These are phyloP conservation scores for Rhabdomys pumilio DNA, from an alignment of 2,797 vertebrate genomes.

Conservation along the genomic window DNA sequence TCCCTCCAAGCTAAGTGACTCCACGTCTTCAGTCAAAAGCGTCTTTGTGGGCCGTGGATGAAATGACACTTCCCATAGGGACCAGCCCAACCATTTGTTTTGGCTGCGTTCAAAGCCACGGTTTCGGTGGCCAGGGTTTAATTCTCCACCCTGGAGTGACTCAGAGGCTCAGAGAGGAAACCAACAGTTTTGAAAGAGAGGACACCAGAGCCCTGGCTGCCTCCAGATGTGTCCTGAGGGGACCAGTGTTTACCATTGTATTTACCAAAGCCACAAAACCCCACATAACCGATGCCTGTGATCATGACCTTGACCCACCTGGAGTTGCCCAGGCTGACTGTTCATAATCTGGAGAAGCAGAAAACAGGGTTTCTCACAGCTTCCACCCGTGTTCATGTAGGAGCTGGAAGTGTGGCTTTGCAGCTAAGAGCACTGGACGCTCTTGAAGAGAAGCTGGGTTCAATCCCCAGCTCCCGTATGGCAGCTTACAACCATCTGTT, in stretches of 20 bases:
- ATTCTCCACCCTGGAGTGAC: constrained; percentile 54
- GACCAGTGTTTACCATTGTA: rapidly evolving
- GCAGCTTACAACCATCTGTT: neutral
- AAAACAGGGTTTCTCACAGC: constrained; percentile 23
- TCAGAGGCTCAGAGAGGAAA: constrained; percentile 4
- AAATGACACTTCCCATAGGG: constrained; percentile 64
- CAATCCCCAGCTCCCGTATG: neutral
- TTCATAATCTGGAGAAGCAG: constrained; percentile 55
- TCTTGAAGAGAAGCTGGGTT: neutral
- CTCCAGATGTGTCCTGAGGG: neutral
- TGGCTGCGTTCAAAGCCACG: constrained; percentile 50
- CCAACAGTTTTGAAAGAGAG: neutral
- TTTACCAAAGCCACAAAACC: neutral
- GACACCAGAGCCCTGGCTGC: neutral
- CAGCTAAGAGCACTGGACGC: neutral
- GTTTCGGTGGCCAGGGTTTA: neutral
- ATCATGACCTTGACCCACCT: neutral
- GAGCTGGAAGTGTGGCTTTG: too few relatives aligned
- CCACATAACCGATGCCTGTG: neutral
- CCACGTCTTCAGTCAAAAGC: neutral
- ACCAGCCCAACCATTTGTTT: neutral
- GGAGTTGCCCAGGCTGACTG: neutral
- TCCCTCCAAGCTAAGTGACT: neutral
- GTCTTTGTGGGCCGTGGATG: neutral
- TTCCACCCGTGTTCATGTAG: constrained; percentile 50